phyloP scores from a whole-genome alignment of 2,113 vertebrate genomes.

The Empidonax traillii region DNA sequence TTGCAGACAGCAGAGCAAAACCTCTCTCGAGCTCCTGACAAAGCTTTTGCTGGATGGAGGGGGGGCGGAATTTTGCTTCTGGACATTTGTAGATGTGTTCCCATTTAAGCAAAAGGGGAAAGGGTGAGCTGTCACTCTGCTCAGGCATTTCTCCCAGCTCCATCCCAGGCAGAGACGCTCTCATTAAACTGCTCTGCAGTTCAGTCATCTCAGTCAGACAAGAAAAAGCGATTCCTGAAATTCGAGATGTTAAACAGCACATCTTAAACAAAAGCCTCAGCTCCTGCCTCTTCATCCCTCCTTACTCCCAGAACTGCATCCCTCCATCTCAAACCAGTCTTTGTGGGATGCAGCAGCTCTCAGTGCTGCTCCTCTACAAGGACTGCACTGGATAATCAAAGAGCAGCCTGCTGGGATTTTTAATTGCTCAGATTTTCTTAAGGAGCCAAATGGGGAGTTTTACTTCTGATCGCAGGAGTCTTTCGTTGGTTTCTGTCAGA shows the following conservation, averaged over 20 bases:
- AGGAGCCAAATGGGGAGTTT: not conserved
- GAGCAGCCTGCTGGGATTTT: not conserved
- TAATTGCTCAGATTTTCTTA: not conserved
- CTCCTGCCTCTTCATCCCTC: not conserved
- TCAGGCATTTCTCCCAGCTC: not conserved
- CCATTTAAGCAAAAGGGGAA: not conserved
- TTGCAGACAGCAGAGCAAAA: not conserved
- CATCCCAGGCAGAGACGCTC: fast-evolving
- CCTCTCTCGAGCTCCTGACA: not conserved
- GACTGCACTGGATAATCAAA: not conserved
- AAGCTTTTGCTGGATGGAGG: not conserved
- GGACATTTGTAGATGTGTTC: not conserved
- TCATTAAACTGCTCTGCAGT: not conserved
- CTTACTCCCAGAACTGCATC: not conserved
- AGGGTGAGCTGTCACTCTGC: not conserved
- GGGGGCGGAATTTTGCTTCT: not conserved
- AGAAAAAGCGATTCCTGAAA: not conserved
- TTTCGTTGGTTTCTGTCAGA: not conserved
- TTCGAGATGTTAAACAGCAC: not conserved
- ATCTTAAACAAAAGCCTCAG: not conserved
- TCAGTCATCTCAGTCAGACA: not conserved
- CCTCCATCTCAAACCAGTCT: not conserved
- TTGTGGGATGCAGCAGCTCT: not conserved
- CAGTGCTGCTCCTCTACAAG: not conserved
- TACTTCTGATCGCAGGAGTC: not conserved